Conservation (phyloP, 2,888 invertebrate species). For the Dolichopus griseipennis region DNA sequence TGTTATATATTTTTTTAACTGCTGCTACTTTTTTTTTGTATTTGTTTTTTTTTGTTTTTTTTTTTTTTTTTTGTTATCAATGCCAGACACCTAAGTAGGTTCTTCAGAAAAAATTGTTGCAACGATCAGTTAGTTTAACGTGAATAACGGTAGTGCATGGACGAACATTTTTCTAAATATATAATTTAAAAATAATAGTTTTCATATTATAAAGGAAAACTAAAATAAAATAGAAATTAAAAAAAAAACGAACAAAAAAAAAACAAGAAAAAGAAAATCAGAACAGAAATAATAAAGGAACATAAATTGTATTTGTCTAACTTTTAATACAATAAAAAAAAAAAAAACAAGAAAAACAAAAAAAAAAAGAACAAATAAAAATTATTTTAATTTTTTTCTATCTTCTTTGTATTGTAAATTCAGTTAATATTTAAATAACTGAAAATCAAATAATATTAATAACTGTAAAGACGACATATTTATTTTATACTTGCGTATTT, state of each 20-base stretch:
- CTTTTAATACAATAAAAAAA: no score
- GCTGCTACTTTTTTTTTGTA: not conserved
- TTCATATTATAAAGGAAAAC: not conserved
- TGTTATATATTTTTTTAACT: not conserved
- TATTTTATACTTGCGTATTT: no score
- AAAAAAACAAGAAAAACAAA: no score
- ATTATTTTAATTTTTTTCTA: no score
- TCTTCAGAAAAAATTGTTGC: slow-evolving; percentile 1
- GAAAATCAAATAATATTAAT: no score
- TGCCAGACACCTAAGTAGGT: slow-evolving; percentile 6
- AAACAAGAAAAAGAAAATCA: not conserved
- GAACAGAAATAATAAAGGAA: no score
- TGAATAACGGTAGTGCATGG: not conserved
- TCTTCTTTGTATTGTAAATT: no score
- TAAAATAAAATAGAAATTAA: not conserved
- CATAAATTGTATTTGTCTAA: no score
- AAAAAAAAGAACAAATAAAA: no score
- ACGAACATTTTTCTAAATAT: not conserved
- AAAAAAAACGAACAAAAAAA: not conserved
- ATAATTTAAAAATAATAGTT: not conserved
- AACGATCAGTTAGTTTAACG: slow-evolving; percentile 3
- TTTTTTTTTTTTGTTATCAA: not conserved
- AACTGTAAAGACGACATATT: no score
- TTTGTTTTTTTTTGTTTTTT: no score
- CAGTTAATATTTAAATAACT: no score